phyloP scores from a whole-genome alignment of 2,888 invertebrate genomes.

The Lathronympha strigana region DNA sequence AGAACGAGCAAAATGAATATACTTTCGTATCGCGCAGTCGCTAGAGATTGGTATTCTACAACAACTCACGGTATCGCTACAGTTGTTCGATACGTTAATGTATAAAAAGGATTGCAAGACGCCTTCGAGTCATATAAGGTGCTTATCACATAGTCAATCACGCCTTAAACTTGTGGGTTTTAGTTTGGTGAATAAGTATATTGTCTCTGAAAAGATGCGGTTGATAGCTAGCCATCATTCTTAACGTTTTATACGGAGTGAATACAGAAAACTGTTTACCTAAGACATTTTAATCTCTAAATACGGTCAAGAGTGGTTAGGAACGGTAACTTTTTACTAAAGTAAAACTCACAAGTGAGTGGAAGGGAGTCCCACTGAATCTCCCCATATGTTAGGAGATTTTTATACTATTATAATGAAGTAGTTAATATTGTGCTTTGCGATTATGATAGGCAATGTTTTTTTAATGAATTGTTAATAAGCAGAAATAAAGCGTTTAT shows the following conservation, averaged over 20 bases:
- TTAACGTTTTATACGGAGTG: no score
- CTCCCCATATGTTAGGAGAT: constrained; percentile 25
- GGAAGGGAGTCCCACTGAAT: constrained; percentile 11
- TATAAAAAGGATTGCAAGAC: neutral
- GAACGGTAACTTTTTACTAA: constrained; percentile 10
- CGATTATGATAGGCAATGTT: constrained; percentile 54
- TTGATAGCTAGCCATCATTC: no score
- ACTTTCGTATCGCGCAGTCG: no score
- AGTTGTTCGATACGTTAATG: neutral
- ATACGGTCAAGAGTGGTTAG: no score
- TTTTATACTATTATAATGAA: constrained; percentile 37
- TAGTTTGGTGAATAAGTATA: constrained; percentile 3
- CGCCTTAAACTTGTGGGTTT: constrained; percentile 20
- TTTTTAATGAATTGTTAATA: constrained; percentile 61
- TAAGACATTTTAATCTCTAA: no score
- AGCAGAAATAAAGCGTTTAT: constrained; percentile 56
- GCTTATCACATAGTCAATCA: constrained; percentile 22
- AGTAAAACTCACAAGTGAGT: constrained; percentile 30
- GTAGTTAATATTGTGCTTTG: constrained; percentile 48
- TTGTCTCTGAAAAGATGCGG: neutral
- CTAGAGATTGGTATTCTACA: no score
- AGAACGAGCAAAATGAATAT: no score
- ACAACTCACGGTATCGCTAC: neutral
- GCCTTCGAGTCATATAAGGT: constrained; percentile 12
- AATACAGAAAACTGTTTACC: no score